Conservation (phyloP, 2,888 invertebrate species). For the Ctena decussata region DNA sequence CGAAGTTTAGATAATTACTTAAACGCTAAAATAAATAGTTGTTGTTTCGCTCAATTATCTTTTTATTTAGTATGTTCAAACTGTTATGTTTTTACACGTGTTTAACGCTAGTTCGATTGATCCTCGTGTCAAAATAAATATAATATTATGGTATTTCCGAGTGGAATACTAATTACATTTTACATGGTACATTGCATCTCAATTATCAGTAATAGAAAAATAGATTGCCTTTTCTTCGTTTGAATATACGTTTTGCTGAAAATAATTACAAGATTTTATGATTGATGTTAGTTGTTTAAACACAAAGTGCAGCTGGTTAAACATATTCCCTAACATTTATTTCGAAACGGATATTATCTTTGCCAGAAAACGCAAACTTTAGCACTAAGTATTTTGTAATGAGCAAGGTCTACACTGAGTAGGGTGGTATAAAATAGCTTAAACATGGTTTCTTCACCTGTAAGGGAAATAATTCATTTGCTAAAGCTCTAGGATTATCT, state of each 20-base stretch:
- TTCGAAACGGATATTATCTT: no score
- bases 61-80: not conserved
- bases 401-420: no score
- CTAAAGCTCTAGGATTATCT: no score
- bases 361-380: no score
- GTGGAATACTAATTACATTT: constrained; percentile 10
- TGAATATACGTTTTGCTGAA: not conserved
- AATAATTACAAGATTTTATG: not conserved
- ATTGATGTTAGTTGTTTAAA: not conserved
- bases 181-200: constrained; percentile 5
- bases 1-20: constrained; percentile 1
- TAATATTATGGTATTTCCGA: not conserved
- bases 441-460: no score
- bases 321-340: no score
- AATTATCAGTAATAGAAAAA: constrained; percentile 14
- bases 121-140: not conserved
- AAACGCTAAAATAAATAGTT: constrained; percentile 16
- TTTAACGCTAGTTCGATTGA: not conserved
- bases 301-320: no score
- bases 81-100: constrained; percentile 9
- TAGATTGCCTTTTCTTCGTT: not conserved
- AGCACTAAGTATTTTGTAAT: no score
- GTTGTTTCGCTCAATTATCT: not conserved
- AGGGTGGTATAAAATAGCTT: no score
- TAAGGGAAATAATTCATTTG: no score